These are phyloP conservation scores for Drosophila acutilabella DNA, from an alignment of 2,888 invertebrate genomes.

Conservation along the genomic window DNA sequence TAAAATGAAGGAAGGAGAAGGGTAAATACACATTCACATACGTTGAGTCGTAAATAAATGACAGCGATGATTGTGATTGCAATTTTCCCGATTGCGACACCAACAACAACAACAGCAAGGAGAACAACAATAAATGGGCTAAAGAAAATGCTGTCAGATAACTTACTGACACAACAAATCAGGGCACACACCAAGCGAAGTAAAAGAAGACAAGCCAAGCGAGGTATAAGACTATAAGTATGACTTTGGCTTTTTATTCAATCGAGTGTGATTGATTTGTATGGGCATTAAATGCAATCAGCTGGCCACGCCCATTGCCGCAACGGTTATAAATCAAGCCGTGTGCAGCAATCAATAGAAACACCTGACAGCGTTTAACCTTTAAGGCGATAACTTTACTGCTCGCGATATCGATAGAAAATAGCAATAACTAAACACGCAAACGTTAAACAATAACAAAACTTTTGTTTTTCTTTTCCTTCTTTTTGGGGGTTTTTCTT, in stretches of 20 bases:
- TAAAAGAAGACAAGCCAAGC: constrained; percentile 3
- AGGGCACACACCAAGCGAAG: constrained; percentile 17
- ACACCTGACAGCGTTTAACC: constrained; percentile 61
- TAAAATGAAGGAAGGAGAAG: constrained; percentile 3
- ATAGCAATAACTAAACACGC: constrained; percentile 53
- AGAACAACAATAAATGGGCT: background rate
- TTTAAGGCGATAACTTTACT: constrained; percentile 47
- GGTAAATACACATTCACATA: constrained; percentile 23
- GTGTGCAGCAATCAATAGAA: constrained; percentile 53
- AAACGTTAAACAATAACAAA: constrained; percentile 16
- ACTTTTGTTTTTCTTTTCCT: constrained; percentile 8
- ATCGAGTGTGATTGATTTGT: constrained; percentile 70
- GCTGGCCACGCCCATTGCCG: constrained; percentile 49
- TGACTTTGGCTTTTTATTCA: constrained; percentile 13
- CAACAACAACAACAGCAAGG: background rate
- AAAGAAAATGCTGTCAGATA: constrained; percentile 25
- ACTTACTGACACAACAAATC: constrained; percentile 41
- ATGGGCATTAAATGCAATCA: constrained; percentile 74
- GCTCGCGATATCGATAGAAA: constrained; percentile 38
- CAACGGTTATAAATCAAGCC: constrained; percentile 47
- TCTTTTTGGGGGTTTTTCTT: constrained; percentile 32
- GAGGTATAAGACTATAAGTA: background rate
- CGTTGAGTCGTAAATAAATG: constrained; percentile 51
- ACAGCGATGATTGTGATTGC: constrained; percentile 56
- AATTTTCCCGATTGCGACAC: constrained; percentile 36